Evolutionary conservation across 2,888 invertebrate species (phyloP), one percentile per base, ranked within the genome.

Genomic region (Clanis bilineata): DNA sequence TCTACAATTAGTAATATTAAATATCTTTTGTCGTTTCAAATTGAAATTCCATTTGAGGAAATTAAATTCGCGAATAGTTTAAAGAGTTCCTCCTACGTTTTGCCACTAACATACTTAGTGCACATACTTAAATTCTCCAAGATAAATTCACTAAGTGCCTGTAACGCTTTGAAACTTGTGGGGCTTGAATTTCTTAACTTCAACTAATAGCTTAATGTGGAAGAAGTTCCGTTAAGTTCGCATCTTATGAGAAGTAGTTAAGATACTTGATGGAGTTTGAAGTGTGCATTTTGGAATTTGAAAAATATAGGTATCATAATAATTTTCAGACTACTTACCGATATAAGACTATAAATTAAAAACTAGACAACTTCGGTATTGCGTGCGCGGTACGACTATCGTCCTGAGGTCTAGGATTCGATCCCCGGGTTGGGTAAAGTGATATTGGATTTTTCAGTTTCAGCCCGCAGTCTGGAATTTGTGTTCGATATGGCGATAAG

Each of bases 121-220:
- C 61, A 15, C 56, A 57, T 23, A 57, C 47, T 58, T 47, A 32
- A 51, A 51, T 51, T 51, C 51, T 51, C 64, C 23, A 59, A 59
- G 55, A 76, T 74, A 79, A 80, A 78, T 80, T 81, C 69, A 71
- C 76, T 79, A 81, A 84, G 80, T 78, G 77, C 75, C 72, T 68
- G 71, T 76, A 76, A 77, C 66, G 65, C 72, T 72, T 72, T 67
- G 68, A 72, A 78, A 77, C 59, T 69, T 65, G 60, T 59, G 60
- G 62, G 68, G 72, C 69, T 79, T 74, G 78, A 82, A 82, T 82
- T 83, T 77, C 80, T 80, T 81, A 83, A 85, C 83, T 82, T 71
- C 64, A 69, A 66, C 66, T 85, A 86, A 86, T 85, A 82, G 82
- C 79, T 82, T 81, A 76, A 77, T 72, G 75, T 69, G 70, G 73